Conservation (phyloP, 2,113 vertebrate genomes). For the Rhinolophus ferrumequinum region DNA sequence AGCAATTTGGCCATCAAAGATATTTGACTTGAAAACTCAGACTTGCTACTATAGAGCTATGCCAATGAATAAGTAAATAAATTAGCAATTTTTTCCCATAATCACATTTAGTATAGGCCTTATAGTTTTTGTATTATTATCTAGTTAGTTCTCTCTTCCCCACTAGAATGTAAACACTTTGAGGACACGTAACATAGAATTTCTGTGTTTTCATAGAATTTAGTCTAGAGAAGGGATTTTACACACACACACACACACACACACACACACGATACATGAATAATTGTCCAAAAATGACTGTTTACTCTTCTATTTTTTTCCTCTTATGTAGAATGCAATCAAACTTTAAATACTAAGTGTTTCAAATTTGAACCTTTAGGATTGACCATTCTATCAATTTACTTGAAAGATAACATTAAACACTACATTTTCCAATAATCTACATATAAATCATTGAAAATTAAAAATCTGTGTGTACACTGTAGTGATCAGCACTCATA, state of each 20-base stretch:
- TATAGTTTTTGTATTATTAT: not conserved
- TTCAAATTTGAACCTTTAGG: not conserved
- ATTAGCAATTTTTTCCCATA: not conserved
- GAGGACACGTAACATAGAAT: not conserved
- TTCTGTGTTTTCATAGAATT: not conserved
- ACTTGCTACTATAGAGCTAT: not conserved
- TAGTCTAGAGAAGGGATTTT: not conserved
- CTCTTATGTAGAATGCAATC: not conserved
- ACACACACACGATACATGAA: not conserved
- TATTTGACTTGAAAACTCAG: not conserved
- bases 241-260: not conserved
- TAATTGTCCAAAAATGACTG: not conserved
- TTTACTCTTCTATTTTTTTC: not conserved
- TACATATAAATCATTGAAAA: not conserved
- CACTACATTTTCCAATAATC: not conserved
- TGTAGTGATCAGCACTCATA: not conserved
- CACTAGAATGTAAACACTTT: not conserved
- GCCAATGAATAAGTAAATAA: not conserved
- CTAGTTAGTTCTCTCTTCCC: not conserved
- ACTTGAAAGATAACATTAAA: not conserved
- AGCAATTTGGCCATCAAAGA: not conserved
- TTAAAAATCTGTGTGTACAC: not conserved
- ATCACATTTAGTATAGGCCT: not conserved
- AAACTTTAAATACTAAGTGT: not conserved
- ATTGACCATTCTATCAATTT: not conserved